Base-by-base conservation (phyloP, 2,888 invertebrate species). In the Poecilus cupreus region DNA sequence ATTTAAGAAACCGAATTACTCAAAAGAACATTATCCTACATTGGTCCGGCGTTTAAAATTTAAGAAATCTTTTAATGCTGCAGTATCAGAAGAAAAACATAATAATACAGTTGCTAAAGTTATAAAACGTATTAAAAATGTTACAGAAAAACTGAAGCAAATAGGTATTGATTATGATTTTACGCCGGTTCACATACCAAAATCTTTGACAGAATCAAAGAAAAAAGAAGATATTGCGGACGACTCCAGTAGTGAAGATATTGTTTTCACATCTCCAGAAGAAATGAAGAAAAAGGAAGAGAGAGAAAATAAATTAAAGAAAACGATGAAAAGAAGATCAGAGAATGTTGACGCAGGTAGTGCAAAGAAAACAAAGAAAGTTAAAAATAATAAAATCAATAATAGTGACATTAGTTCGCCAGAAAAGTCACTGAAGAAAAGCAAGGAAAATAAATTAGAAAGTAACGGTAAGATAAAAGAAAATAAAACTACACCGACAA, bases 81-180 rank as follows among this genome's bases (percentile, higher is more conserved):
- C 87, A n/a, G 88, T 90, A 84, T 88, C 87, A 84, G 89, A 90
- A 0, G 83, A 85, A 11, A 87, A 87, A 49, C 89, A 91, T 57
- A 80, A 89, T 18, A 87, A 88, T 84, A 89, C 88, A 82, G 90
- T 90, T 3, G 88, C 85, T 60, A 89, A 88, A 83, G 85, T 90
- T 32, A 82, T 91, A 20, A 85, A 87, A 32, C 91, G 88, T 88
- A 84, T 92, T 16, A 86, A 87, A 2, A 90, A 89, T 84, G 90
- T 89, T 76, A 89, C 91, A 84, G 87, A 89, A 82, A 91, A 89
- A 84, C 86, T 93, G 10, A 88, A 87, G 82, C 88, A 88, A 70
- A 81, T 91, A 13, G 92, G 91, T 0, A 91, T 93, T 82, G 88
- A 91, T 83, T 92, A 91, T 86, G 89, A 90, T 79, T 90, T 92